Evolutionary conservation across 2,113 vertebrate genomes (phyloP).

Genomic region (Cryptomyrus ogoouensis): DNA sequence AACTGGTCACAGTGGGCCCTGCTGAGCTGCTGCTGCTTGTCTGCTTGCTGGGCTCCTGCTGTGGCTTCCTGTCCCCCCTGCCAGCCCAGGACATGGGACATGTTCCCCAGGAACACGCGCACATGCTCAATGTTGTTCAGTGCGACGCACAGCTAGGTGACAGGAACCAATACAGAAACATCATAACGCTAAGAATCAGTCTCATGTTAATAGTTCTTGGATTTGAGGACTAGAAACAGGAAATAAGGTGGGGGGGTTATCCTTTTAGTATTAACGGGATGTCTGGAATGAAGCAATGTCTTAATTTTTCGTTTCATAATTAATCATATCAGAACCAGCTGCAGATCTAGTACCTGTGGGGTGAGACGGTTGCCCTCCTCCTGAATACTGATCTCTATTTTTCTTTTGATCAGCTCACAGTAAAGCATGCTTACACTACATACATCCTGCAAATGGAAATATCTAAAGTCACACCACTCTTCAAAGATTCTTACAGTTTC

Average conservation of each 20-base stretch:
- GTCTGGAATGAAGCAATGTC: neutral
- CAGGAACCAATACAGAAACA: conserved; percentile 23
- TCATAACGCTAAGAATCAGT: conserved; percentile 3
- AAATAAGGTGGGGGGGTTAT: neutral
- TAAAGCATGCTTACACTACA: conserved; percentile 73
- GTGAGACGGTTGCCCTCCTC: conserved; percentile 61
- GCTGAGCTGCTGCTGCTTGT: conserved; percentile 68
- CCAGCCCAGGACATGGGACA: conserved; percentile 68
- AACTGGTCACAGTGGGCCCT: conserved; percentile 69
- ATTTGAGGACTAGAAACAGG: neutral
- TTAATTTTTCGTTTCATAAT: neutral
- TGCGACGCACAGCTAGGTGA: conserved; percentile 67
- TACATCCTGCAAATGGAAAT: conserved; percentile 61
- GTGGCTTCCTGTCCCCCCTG: conserved; percentile 58
- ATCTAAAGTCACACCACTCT: neutral
- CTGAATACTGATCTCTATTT: conserved; percentile 62
- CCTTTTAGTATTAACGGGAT: neutral
- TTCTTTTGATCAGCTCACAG: conserved; percentile 72
- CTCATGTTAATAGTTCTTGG: neutral
- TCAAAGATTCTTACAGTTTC: neutral
- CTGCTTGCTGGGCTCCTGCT: conserved; percentile 59
- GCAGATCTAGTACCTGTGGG: conserved; percentile 55
- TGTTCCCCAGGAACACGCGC: conserved; percentile 59
- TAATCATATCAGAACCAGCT: conserved; percentile 9
- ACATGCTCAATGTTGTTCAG: conserved; percentile 73